Evolutionary conservation across 2,113 vertebrate species (phyloP), one percentile per base, ranked within the genome.

Genomic region (Syngnathoides biaculeatus): DNA sequence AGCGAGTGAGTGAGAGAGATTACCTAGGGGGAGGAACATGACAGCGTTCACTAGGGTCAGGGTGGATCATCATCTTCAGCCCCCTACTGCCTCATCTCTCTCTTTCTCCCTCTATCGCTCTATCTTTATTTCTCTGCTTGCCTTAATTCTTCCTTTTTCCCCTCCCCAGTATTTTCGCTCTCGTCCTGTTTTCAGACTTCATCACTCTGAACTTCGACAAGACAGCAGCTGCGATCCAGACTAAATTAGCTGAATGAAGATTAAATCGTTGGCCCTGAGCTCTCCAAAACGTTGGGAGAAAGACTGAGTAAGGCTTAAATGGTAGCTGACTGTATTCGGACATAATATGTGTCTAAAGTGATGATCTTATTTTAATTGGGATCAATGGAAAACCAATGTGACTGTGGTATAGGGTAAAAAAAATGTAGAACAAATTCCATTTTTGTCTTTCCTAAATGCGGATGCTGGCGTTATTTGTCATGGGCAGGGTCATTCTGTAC

Each of bases 171-270:
- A 69, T 39, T 67, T 83, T 79, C 53, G 70, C 78, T 83, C 84
- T 86, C 89, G 79, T 87, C 79, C 84, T 85, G 82, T 89, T 88
- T 90, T 85, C 86, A 87, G 84, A 88, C 86, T 84, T 75, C 83
- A 87, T 89, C 86, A 88, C 83, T 89, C 88, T 88, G 81, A 84
- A 89, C 87, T 89, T 87, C 83, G 86, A 87, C 89, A 90, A 89
- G 80, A 84, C 83, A 42, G 84, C 85, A 87, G 80, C 88, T 87
- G 87, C 88, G 86, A 89, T 88, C 85, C 84, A 88, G 89, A 89
- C 89, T 90, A 92, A 91, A 91, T 89, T 89, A 91, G 84, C 81
- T 80, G 87, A 92, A 92, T 89, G 89, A 91, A 91, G 89, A 91
- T 92, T 89, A 92, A 91, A 90, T 88, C 81, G 88, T 90, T 89